Evolutionary conservation across 2,797 vertebrate genomes (phyloP).

Genomic region (Semotilus atromaculatus): DNA sequence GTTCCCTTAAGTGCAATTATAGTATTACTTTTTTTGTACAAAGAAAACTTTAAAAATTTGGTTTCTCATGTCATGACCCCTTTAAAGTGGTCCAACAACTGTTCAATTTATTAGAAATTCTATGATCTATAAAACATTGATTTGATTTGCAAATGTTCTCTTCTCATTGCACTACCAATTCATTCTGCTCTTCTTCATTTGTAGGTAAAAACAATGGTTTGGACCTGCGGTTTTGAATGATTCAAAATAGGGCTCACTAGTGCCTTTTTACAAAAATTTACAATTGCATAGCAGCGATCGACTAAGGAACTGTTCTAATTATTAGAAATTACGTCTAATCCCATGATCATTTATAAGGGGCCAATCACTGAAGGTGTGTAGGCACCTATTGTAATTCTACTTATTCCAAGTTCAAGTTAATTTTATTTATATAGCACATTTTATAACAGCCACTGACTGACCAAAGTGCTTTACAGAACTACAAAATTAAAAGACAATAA

Average conservation of each 20-base stretch:
- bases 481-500: too few species aligned
- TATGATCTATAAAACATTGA: neutral
- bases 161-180: neutral
- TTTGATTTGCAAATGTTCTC: constrained; percentile 1
- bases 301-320: neutral
- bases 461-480: too few species aligned
- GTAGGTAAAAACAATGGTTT: neutral
- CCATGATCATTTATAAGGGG: neutral
- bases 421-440: too few species aligned
- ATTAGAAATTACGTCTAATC: neutral
- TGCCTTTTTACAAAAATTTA: neutral
- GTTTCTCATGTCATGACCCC: too few species aligned
- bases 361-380: too few species aligned
- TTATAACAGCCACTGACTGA: too few species aligned
- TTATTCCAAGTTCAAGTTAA: too few species aligned
- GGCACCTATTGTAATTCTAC: too few species aligned
- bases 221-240: neutral
- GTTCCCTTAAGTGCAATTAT: too few species aligned
- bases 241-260: neutral
- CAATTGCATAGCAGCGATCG: neutral
- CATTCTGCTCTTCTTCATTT: neutral
- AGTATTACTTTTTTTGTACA: too few species aligned
- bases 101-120: neutral
- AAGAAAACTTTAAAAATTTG: too few species aligned
- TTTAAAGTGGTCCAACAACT: neutral